Conservation (phyloP, 2,888 invertebrate species). For the Bellardia pandia region DNA sequence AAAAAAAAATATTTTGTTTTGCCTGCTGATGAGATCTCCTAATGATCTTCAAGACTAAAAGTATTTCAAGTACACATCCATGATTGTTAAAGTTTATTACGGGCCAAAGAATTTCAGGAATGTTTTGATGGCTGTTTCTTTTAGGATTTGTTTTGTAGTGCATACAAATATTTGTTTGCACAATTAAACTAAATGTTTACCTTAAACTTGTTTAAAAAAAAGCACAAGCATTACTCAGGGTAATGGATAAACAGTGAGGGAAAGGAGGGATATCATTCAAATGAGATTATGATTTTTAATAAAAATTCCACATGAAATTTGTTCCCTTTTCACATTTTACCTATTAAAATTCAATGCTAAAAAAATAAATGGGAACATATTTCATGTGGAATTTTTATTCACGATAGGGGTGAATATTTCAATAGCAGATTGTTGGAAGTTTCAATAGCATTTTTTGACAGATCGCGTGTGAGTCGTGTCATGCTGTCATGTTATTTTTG, state of each 20-base stretch:
- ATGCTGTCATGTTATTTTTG: no score
- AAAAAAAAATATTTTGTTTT: background rate
- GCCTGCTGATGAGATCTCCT: background rate
- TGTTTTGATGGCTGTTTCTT: constrained; percentile 6
- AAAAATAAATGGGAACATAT: no score
- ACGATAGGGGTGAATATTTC: no score
- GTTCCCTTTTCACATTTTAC: no score
- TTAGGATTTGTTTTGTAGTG: constrained; percentile 10
- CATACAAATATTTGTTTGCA: background rate
- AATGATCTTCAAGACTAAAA: constrained; percentile 30
- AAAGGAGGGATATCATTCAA: constrained; percentile 9
- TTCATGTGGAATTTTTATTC: no score
- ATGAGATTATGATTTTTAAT: background rate
- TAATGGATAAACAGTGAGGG: constrained; percentile 5
- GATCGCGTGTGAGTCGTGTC: no score
- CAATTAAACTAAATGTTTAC: constrained; percentile 34
- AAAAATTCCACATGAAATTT: no score
- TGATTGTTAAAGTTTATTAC: constrained; percentile 57
- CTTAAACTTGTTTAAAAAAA: constrained; percentile 50
- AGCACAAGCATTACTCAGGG: background rate
- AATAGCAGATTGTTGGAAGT: no score
- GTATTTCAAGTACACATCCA: constrained; percentile 66
- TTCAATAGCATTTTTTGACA: no score
- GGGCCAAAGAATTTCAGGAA: constrained; percentile 61
- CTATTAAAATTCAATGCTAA: no score